Conservation (phyloP, 2,888 invertebrate species). For the Dicranocentrus wangi region DNA sequence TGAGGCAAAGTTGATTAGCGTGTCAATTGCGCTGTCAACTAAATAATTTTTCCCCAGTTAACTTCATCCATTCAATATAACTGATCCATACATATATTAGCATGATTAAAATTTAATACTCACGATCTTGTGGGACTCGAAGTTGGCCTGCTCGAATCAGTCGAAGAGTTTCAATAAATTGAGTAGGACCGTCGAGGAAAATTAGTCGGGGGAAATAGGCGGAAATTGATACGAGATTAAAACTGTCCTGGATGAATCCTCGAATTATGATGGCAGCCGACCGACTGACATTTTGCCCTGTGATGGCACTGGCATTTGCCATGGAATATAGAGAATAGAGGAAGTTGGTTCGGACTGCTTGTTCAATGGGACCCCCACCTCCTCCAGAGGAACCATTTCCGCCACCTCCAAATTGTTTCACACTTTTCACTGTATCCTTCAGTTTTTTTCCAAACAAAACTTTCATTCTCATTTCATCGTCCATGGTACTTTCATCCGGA, state of each 20-base stretch:
- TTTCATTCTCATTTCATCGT: background rate
- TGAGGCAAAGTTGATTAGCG: slow-evolving; percentile 68
- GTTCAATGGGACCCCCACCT: slow-evolving; percentile 22
- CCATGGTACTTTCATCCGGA: background rate
- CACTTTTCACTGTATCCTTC: slow-evolving; percentile 29
- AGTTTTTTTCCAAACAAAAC: slow-evolving; percentile 33
- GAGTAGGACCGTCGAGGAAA: slow-evolving; percentile 70
- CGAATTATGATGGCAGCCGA: slow-evolving; percentile 66
- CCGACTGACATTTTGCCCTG: slow-evolving; percentile 67
- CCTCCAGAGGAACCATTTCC: slow-evolving; percentile 28
- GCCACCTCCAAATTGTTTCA: slow-evolving; percentile 22
- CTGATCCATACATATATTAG: no score
- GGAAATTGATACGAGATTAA: slow-evolving; percentile 61
- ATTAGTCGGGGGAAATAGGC: slow-evolving; percentile 69
- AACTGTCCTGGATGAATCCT: slow-evolving; percentile 58
- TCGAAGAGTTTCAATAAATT: slow-evolving; percentile 69
- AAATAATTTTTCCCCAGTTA: no score
- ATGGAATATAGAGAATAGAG: slow-evolving; percentile 38
- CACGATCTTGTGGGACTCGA: slow-evolving; percentile 63
- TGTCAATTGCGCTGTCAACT: slow-evolving; percentile 70
- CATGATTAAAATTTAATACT: no score
- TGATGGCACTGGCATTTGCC: slow-evolving; percentile 67
- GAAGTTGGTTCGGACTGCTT: slow-evolving; percentile 38
- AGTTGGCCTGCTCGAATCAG: slow-evolving; percentile 69
- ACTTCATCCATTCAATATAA: no score